These are phyloP conservation scores for Semnornis frantzii DNA, from an alignment of 2,113 vertebrate genomes.

Conservation along the genomic window DNA sequence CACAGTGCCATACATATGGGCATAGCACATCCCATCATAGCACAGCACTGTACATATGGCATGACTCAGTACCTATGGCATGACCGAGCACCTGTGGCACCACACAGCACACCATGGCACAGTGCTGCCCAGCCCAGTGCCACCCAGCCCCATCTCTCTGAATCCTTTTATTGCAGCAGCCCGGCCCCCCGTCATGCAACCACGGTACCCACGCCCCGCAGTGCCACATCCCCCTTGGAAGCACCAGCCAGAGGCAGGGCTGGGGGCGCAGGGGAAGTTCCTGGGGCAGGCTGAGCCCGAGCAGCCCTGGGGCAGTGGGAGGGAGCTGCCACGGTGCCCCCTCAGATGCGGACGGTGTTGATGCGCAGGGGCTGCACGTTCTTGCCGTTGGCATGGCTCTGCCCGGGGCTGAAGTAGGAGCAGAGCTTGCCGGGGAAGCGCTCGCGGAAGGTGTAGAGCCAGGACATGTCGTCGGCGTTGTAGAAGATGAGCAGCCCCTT, in stretches of 20 bases:
- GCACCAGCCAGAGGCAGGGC: not conserved
- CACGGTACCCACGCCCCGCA: not conserved
- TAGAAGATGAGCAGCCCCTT: slow-evolving; percentile 98
- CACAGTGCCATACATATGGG: not conserved
- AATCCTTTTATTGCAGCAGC: slow-evolving; percentile 51
- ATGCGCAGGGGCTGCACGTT: slow-evolving; percentile 95
- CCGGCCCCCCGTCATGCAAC: not conserved
- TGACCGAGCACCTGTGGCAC: not conserved
- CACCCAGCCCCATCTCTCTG: slow-evolving; percentile 33
- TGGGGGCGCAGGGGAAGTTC: not conserved
- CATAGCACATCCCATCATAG: too few relatives aligned
- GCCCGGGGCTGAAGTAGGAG: slow-evolving; percentile 96
- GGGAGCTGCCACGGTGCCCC: too few relatives aligned
- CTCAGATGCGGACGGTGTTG: slow-evolving; percentile 92
- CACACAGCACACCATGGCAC: not conserved
- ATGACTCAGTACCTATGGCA: not conserved
- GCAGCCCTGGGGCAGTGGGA: too few relatives aligned
- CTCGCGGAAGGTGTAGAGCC: slow-evolving; percentile 97
- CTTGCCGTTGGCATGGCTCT: slow-evolving; percentile 97
- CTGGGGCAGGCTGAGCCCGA: not conserved
- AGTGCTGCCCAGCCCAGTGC: not conserved
- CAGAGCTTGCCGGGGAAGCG: slow-evolving; percentile 90
- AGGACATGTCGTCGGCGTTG: slow-evolving; percentile 98
- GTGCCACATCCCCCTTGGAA: not conserved
- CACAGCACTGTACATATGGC: too few relatives aligned